Conservation (phyloP, 2,797 vertebrate genomes). For the Sus cebifrons region DNA sequence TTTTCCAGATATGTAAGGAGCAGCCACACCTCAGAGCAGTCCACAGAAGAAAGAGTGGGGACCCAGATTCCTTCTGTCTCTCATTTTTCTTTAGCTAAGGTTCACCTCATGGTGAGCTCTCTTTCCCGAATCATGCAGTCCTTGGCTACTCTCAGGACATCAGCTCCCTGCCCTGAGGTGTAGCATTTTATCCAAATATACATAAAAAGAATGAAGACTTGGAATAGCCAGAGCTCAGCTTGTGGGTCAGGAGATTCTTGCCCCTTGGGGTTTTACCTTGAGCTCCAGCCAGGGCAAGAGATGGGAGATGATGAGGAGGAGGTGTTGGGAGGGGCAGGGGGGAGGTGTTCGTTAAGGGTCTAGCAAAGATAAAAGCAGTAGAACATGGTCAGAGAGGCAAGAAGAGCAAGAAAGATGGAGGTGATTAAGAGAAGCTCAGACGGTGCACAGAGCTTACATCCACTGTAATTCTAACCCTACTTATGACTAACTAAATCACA, state of each 20-base stretch:
- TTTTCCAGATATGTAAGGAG: neutral
- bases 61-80: neutral
- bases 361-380: neutral
- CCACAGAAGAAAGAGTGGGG: neutral
- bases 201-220: neutral
- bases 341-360: neutral
- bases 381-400: neutral
- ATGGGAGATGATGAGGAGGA: neutral
- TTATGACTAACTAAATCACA: slow-evolving; percentile 51
- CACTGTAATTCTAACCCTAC: slow-evolving; percentile 12
- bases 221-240: neutral
- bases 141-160: neutral
- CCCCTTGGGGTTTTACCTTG: neutral
- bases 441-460: neutral
- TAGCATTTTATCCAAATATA: slow-evolving; percentile 13
- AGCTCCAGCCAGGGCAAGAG: neutral
- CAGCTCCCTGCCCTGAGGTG: neutral
- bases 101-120: neutral
- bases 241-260: neutral
- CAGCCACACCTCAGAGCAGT: neutral
- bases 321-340: neutral
- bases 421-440: neutral
- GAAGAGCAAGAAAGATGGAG: neutral
- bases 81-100: neutral
- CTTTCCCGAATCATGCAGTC: neutral